Conservation (phyloP, 2,888 invertebrate species). For the Amblyjoppa fuscipennis region DNA sequence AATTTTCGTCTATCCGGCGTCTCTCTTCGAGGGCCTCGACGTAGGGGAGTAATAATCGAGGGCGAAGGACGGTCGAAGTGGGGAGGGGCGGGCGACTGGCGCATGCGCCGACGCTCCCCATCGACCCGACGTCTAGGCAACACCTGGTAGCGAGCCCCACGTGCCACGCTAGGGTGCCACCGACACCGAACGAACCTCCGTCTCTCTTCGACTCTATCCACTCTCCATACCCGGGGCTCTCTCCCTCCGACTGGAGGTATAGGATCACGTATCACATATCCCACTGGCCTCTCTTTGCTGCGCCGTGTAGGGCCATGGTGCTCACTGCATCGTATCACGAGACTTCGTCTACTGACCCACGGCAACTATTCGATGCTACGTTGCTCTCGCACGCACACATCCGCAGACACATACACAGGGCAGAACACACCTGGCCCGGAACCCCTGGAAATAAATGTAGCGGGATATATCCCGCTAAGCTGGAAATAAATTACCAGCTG, state of each 20-base stretch:
- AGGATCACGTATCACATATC: constrained; percentile 77
- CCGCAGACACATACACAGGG: constrained; percentile 5
- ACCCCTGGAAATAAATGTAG: constrained; percentile 30
- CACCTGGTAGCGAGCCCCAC: constrained; percentile 80
- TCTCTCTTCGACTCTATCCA: neutral
- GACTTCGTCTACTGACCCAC: constrained; percentile 79
- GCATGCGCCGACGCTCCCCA: constrained; percentile 77
- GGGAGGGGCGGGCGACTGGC: constrained; percentile 69
- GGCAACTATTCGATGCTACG: constrained; percentile 72
- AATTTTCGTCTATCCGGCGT: neutral
- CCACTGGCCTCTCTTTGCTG: constrained; percentile 75
- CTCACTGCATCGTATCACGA: constrained; percentile 38
- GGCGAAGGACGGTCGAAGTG: constrained; percentile 62
- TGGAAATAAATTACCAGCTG: constrained; percentile 53
- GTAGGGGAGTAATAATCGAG: constrained; percentile 57
- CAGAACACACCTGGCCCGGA: constrained; percentile 61
- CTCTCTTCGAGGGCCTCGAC: constrained; percentile 10
- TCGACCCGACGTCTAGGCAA: constrained; percentile 80
- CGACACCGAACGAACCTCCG: constrained; percentile 71
- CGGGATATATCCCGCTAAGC: constrained; percentile 28
- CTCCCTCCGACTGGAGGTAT: constrained; percentile 20
- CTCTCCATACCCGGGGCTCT: neutral
- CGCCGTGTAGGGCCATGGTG: neutral
- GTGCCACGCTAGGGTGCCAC: constrained; percentile 79
- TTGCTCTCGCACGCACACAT: neutral